Evolutionary conservation across 2,797 vertebrate species (phyloP).

Genomic region (Cossypha caffra): DNA sequence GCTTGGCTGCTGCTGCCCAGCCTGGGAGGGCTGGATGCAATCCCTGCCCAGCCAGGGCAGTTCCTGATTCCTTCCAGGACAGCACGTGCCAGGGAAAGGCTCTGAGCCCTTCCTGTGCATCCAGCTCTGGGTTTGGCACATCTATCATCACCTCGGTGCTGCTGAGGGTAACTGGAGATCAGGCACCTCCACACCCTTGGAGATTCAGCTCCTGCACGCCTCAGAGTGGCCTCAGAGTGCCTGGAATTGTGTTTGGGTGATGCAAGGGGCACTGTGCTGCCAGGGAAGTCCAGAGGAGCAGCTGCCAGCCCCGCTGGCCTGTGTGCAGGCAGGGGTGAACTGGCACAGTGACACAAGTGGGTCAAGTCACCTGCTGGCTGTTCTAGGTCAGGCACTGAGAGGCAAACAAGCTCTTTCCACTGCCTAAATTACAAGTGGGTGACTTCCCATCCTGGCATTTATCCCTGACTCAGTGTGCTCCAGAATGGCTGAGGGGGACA

Average conservation of each 20-base stretch:
- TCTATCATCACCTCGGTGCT: neutral
- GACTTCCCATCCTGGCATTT: neutral
- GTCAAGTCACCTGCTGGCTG: neutral
- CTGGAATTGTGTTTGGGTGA: neutral
- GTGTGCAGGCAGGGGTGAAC: neutral
- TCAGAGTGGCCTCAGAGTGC: neutral
- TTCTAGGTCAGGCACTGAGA: neutral
- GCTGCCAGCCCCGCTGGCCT: neutral
- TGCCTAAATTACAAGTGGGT: neutral
- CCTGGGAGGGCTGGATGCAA: neutral
- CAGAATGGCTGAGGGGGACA: neutral
- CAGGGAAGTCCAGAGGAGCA: neutral
- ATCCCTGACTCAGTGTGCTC: neutral
- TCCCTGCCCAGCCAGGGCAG: neutral
- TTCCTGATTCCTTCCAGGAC: neutral
- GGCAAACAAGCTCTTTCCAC: neutral
- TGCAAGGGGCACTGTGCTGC: neutral
- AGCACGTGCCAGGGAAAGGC: neutral
- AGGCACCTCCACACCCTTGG: neutral
- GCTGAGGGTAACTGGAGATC: neutral
- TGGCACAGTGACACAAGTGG: neutral
- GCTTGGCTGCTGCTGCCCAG: neutral
- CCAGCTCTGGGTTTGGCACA: neutral
- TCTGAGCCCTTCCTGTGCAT: neutral
- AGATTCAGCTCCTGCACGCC: neutral